Conservation (phyloP, 2,888 invertebrate species). For the Tetragonula carbonaria region DNA sequence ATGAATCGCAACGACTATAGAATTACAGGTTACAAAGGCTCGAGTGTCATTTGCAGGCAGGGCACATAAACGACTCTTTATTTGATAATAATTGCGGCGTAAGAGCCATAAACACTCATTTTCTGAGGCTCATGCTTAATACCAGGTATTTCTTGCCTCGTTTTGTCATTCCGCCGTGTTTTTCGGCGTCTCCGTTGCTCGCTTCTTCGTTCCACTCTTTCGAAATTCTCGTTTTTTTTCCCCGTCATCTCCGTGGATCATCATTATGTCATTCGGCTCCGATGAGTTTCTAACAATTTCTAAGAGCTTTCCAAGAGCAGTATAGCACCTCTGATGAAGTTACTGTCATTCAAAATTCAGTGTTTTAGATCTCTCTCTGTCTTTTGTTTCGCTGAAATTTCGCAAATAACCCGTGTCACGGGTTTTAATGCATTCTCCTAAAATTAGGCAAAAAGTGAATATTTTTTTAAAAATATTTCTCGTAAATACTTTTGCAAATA, state of each 20-base stretch:
- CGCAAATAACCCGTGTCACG: not conserved
- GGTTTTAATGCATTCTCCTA: not conserved
- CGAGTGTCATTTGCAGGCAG: slow-evolving; percentile 78
- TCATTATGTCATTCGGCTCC: not conserved
- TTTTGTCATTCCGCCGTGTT: slow-evolving; percentile 62
- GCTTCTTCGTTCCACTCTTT: slow-evolving; percentile 43
- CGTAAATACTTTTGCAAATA: too few relatives aligned
- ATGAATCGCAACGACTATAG: slow-evolving; percentile 49
- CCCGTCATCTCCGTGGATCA: not conserved
- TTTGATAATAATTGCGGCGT: slow-evolving; percentile 81
- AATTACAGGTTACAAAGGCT: slow-evolving; percentile 74
- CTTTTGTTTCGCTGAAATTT: not conserved
- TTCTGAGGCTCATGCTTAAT: slow-evolving; percentile 73
- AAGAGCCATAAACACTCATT: slow-evolving; percentile 78
- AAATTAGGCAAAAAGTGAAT: not conserved
- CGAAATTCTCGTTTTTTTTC: slow-evolving; percentile 12
- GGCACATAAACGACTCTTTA: slow-evolving; percentile 79
- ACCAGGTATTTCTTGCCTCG: slow-evolving; percentile 67
- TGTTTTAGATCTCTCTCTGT: not conserved
- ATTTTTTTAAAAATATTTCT: too few relatives aligned
- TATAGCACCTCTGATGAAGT: not conserved
- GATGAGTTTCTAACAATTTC: slow-evolving; percentile 27
- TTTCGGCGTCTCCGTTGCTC: slow-evolving; percentile 42
- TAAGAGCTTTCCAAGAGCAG: not conserved
- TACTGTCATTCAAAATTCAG: not conserved